A percentile compares a stretch with the other conserved stretches of the same genome.
Conservation (phyloP, 2,113 vertebrate genomes). For the Suncus etruscus region DNA sequence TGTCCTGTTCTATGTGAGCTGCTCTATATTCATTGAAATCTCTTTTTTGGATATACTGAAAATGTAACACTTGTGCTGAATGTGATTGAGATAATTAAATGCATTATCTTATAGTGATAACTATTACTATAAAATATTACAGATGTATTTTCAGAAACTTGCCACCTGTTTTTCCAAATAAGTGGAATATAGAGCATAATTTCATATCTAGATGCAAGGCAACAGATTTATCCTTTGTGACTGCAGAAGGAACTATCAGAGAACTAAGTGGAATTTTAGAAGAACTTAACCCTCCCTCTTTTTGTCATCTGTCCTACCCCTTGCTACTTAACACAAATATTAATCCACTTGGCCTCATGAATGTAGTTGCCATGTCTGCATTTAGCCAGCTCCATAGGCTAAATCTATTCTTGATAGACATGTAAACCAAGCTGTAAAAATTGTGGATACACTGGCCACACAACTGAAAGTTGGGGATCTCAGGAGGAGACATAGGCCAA, state of each 20-base stretch:
- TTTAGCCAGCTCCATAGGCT: no score
- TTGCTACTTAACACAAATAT: neutral
- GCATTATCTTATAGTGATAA: neutral
- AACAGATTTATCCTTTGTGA: neutral
- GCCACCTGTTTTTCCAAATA: conserved; percentile 9
- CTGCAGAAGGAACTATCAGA: neutral
- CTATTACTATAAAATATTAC: conserved; percentile 8
- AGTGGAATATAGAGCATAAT: neutral
- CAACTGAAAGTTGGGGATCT: no score
- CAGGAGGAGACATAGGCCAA: no score
- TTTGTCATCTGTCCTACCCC: neutral
- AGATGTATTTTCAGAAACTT: neutral
- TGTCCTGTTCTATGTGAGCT: neutral
- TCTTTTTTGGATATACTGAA: neutral
- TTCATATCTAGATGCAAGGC: neutral
- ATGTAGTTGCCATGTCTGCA: no score
- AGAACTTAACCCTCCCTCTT: neutral
- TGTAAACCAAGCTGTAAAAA: no score
- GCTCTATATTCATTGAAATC: neutral
- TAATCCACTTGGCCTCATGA: neutral
- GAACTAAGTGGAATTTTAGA: neutral
- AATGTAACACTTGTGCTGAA: neutral
- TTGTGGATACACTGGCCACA: no score
- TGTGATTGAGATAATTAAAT: neutral
- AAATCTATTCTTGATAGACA: no score